Evolutionary conservation across 1,140 invertebrate genomes (phyloP).

Genomic region (Dolichoris vasculosae): DNA sequence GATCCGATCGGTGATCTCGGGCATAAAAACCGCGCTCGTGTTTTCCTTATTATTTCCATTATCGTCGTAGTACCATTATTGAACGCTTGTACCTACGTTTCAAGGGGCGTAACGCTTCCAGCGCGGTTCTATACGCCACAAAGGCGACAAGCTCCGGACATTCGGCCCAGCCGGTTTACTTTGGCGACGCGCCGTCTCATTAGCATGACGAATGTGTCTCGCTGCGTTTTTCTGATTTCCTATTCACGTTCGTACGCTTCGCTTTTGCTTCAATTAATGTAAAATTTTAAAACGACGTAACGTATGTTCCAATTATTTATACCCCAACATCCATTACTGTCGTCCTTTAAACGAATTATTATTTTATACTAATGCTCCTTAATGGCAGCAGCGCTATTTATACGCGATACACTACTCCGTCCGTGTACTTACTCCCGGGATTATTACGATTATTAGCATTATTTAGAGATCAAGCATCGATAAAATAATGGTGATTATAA

Average conservation of each 20-base stretch:
- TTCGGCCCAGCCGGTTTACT: background rate
- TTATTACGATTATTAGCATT: background rate
- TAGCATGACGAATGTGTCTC: conserved; percentile 36
- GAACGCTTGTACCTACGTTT: background rate
- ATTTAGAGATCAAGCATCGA: background rate
- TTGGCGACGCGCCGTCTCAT: conserved; percentile 22
- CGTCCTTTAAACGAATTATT: background rate
- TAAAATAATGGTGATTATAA: too few relatives aligned
- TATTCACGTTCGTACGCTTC: background rate
- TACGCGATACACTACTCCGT: background rate
- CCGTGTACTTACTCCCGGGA: too few relatives aligned
- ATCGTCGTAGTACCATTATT: conserved; percentile 13
- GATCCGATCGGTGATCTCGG: too few relatives aligned
- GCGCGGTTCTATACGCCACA: background rate
- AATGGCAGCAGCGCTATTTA: background rate
- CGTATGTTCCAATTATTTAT: conserved; percentile 16
- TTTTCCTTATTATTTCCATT: conserved; percentile 27
- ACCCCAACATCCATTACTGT: too few relatives aligned
- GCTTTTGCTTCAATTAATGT: conserved; percentile 6
- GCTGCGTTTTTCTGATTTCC: background rate
- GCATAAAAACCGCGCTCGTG: too few relatives aligned
- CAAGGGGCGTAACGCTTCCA: background rate
- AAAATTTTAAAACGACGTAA: background rate
- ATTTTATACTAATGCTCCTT: background rate
- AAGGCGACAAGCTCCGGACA: background rate